phyloP scores from a whole-genome alignment of 1,140 invertebrate genomes.

The Drosophila micromelanica region DNA sequence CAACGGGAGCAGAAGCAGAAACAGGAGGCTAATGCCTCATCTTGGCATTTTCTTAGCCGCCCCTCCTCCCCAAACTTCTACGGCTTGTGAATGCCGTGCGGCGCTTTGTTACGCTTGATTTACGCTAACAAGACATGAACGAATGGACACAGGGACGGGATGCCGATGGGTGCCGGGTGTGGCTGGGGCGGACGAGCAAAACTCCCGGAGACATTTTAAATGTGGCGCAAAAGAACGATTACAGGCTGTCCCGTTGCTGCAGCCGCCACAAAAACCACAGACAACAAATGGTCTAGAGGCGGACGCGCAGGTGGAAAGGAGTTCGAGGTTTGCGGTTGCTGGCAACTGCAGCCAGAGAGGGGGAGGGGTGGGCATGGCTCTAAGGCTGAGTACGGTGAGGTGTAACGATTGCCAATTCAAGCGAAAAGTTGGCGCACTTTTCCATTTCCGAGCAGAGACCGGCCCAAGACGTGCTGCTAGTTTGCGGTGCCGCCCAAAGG shows the following conservation, averaged over 20 bases:
- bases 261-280: conserved; percentile 66
- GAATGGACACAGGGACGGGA: conserved; percentile 68
- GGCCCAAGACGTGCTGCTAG: conserved; percentile 58
- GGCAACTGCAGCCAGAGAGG: conserved; percentile 43
- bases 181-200: conserved; percentile 33
- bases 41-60: conserved; percentile 32
- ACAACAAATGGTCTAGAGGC: conserved; percentile 24
- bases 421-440: conserved; percentile 82
- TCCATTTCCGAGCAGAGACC: conserved; percentile 68
- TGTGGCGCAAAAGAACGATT: conserved; percentile 81
- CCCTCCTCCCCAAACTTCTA: background rate
- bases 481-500: conserved; percentile 6
- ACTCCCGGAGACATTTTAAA: conserved; percentile 81
- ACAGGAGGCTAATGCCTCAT: conserved; percentile 46
- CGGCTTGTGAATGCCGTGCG: conserved; percentile 50
- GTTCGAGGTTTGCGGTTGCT: conserved; percentile 4
- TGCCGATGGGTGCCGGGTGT: background rate
- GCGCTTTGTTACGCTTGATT: conserved; percentile 81
- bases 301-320: background rate
- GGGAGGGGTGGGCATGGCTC: background rate
- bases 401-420: conserved; percentile 79
- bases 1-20: background rate
- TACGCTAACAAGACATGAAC: conserved; percentile 82
- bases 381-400: conserved; percentile 39
- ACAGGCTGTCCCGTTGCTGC: conserved; percentile 75